phyloP scores from a whole-genome alignment of 2,888 invertebrate species.

The Urechis unicinctus region DNA sequence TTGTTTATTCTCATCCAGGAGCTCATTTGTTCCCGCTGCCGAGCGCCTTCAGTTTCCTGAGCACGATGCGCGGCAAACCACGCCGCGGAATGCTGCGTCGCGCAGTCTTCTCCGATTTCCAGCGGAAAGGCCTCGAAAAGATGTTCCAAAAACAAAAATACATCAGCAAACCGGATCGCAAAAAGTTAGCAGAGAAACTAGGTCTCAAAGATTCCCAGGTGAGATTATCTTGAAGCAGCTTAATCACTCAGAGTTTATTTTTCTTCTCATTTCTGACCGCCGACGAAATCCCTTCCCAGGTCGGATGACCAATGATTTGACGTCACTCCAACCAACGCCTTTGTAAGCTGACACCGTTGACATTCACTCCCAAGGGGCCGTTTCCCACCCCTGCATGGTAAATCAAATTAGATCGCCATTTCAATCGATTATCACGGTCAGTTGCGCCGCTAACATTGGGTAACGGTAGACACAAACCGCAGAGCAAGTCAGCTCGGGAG shows the following conservation, averaged over 20 bases:
- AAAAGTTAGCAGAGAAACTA: slow-evolving; percentile 90
- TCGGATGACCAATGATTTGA: not conserved
- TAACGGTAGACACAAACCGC: too few relatives aligned
- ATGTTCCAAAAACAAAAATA: slow-evolving; percentile 96
- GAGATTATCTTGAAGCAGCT: slow-evolving; percentile 31
- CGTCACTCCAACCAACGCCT: not conserved
- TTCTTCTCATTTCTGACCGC: not conserved
- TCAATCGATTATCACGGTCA: too few relatives aligned
- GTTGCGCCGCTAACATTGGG: too few relatives aligned
- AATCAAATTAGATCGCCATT: too few relatives aligned
- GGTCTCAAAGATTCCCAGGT: slow-evolving; percentile 97
- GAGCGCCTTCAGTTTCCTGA: slow-evolving; percentile 43
- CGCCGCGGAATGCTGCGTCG: slow-evolving; percentile 93
- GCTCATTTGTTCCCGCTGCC: slow-evolving; percentile 31
- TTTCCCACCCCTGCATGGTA: too few relatives aligned
- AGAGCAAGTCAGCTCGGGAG: too few relatives aligned
- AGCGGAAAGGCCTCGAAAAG: slow-evolving; percentile 90
- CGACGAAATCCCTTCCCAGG: not conserved
- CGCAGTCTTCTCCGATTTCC: slow-evolving; percentile 93
- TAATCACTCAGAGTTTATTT: not conserved
- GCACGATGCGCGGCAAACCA: slow-evolving; percentile 59
- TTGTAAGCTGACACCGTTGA: too few relatives aligned
- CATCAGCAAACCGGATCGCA: slow-evolving; percentile 96
- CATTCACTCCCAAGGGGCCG: too few relatives aligned
- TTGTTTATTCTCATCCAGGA: slow-evolving; percentile 4